phyloP scores from a whole-genome alignment of 2,888 invertebrate species.

The Ectobius pallidus region DNA sequence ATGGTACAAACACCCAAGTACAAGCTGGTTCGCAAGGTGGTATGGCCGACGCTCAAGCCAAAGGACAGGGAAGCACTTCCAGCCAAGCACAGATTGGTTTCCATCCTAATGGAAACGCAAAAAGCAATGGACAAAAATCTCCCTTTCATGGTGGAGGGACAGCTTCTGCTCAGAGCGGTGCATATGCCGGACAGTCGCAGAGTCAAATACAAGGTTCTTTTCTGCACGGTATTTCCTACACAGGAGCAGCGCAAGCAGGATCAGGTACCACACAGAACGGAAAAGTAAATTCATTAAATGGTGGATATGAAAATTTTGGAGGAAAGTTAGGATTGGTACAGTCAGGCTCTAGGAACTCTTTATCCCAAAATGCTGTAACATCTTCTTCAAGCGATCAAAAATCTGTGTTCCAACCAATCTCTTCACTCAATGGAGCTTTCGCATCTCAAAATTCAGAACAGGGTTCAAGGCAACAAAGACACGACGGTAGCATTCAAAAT shows the following conservation, averaged over 20 bases:
- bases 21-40: slow-evolving; percentile 83
- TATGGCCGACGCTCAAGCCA: slow-evolving; percentile 84
- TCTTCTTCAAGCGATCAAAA: not conserved
- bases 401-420: not conserved
- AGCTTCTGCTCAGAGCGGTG: slow-evolving; percentile 79
- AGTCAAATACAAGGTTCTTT: slow-evolving; percentile 83
- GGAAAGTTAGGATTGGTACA: slow-evolving; percentile 16
- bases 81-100: slow-evolving; percentile 91
- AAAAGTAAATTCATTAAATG: not conserved
- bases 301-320: slow-evolving; percentile 6
- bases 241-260: slow-evolving; percentile 82
- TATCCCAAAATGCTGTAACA: not conserved
- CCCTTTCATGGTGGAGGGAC: slow-evolving; percentile 78
- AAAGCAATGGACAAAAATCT: slow-evolving; percentile 57
- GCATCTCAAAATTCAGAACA: not conserved
- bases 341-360: not conserved
- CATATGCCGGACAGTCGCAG: slow-evolving; percentile 78
- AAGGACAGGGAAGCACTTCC: slow-evolving; percentile 82
- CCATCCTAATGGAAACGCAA: slow-evolving; percentile 68
- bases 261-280: slow-evolving; percentile 60
- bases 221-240: slow-evolving; percentile 76
- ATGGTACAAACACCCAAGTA: slow-evolving; percentile 80
- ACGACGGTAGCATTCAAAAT: slow-evolving; percentile 2
- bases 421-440: not conserved
- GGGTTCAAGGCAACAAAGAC: slow-evolving; percentile 8